Evolutionary conservation across 2,888 invertebrate genomes (phyloP).

Genomic region (Platycheirus rosarum): DNA sequence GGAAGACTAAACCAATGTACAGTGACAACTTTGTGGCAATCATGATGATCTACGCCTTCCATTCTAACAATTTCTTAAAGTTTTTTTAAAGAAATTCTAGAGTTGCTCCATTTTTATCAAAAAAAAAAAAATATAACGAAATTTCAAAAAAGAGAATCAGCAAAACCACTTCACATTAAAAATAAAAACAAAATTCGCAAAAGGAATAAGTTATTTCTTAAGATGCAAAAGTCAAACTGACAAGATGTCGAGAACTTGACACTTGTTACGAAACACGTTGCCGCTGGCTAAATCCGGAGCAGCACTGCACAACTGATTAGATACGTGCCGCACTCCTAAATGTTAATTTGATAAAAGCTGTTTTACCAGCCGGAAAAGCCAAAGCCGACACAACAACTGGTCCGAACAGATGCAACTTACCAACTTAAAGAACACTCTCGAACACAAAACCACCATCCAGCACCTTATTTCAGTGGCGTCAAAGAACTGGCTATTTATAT

Average conservation of each 20-base stretch:
- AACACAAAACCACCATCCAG: constrained; percentile 14
- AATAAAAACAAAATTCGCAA: background rate
- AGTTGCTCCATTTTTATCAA: too few species aligned
- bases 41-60: too few species aligned
- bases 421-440: constrained; percentile 41
- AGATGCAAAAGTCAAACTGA: constrained; percentile 55
- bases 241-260: constrained; percentile 52
- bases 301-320: constrained; percentile 61
- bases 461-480: constrained; percentile 53
- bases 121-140: too few species aligned
- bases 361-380: constrained; percentile 47
- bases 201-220: constrained; percentile 6
- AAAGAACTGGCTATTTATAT: constrained; percentile 53
- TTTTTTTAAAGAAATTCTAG: too few species aligned
- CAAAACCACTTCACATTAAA: too few species aligned
- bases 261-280: constrained; percentile 36
- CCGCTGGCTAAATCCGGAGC: constrained; percentile 35
- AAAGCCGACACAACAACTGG: constrained; percentile 40
- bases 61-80: too few species aligned
- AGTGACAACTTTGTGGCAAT: too few species aligned
- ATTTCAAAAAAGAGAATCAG: too few species aligned
- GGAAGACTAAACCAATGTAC: too few species aligned
- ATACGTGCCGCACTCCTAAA: constrained; percentile 63
- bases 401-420: constrained; percentile 36
- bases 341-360: constrained; percentile 64